phyloP scores from a whole-genome alignment of 2,797 vertebrate genomes.

The Alosa sapidissima region DNA sequence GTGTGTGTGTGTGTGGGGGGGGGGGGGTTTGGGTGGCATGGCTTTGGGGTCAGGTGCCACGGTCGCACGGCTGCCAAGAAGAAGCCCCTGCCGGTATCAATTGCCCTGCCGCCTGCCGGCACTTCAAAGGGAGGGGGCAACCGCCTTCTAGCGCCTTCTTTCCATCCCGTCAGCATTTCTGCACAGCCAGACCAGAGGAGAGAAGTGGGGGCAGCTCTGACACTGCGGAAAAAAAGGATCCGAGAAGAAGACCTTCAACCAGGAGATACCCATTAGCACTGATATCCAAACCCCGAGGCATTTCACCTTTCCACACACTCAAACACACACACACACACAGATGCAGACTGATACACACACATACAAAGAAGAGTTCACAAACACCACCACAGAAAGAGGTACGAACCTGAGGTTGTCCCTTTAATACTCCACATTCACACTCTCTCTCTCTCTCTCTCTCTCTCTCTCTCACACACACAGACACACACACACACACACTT shows the following conservation, averaged over 20 bases:
- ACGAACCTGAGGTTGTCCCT: neutral
- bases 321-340: neutral
- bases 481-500: neutral
- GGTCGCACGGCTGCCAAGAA: neutral
- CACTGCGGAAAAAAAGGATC: conserved; percentile 45
- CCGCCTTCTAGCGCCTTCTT: conserved; percentile 10
- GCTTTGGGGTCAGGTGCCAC: neutral
- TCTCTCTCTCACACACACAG: neutral
- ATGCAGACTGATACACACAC: neutral
- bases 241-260: conserved; percentile 50
- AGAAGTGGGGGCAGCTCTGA: conserved; percentile 28
- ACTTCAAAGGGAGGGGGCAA: neutral
- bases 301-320: conserved; percentile 13
- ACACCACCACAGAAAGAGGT: neutral
- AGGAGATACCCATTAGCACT: conserved; percentile 25
- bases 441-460: neutral
- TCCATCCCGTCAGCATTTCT: conserved; percentile 14
- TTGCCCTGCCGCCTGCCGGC: neutral
- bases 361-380: neutral
- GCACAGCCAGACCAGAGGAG: neutral
- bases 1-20: neutral
- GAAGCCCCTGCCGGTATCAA: conserved; percentile 8
- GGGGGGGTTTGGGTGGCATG: neutral
- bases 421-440: neutral
- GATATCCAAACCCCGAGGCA: neutral